Base-by-base conservation (phyloP, 2,888 invertebrate species). In the Acholoe squamosa region DNA sequence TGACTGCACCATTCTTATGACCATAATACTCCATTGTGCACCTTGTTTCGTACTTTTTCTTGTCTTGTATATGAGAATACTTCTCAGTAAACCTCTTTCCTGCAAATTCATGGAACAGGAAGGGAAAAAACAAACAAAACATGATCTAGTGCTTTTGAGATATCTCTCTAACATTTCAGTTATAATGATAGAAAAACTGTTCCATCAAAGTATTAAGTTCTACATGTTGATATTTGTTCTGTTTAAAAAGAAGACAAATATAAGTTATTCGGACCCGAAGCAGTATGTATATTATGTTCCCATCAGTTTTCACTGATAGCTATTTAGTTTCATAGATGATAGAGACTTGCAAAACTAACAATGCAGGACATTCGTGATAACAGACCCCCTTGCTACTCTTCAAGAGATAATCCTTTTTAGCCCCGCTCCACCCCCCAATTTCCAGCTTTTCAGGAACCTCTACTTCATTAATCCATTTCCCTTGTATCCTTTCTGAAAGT, bases 1-100 rank as follows among this genome's bases (percentile, higher is more conserved):
- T 80, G 43, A 80, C 43, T 80, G 80, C 80, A 80, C 80, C 80
- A 43, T 33, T 80, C 19, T n/a, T 80, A 34, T 80, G 34, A 34
- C 34, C 16, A 34, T 12, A 33, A 71, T 61, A 61, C 61, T 71
- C 31, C 71, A 71, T 28, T 34, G 34, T 80, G 80, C 80, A 80
- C 80, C 34, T 80, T 43, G 80, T 80, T 80, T 80, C 80, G 19
- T 80, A 22, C 80, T 43, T 33, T 34, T 33, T 33, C 33, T 80
- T 43, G 34, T 22, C 80, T 80, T 43, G 19, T 43, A 43, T 61
- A 61, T 19, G 22, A 19, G 19, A n/a, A 61, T 14, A n/a, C n/a
- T 61, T 61, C 61, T 61, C 22, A 61, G n/a, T 61, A 61, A 61
- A 3, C 61, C 14, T 61, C n/a, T 61, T 19, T 43, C 43, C 43